Evolutionary conservation across 2,888 invertebrate species (phyloP), one percentile per base, ranked within the genome.

Genomic region (Ypsolopha scabrella): DNA sequence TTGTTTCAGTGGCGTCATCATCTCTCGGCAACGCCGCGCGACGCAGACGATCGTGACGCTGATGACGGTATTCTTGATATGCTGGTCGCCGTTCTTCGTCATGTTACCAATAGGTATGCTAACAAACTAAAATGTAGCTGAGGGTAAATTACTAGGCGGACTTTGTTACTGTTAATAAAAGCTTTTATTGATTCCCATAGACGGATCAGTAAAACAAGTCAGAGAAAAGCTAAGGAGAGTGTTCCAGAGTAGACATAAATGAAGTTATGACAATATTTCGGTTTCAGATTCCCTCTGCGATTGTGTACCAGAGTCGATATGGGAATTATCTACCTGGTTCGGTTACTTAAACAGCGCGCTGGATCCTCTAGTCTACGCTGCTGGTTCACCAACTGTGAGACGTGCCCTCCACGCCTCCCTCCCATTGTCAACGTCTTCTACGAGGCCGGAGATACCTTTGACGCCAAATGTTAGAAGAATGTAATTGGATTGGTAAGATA

Each of bases 71-170:
- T 92, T 91, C 64, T 83, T 91, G 1, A 59, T 89, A 13, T 92
- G 91, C 68, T 92, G 91, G 92, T 88, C 90, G 45, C 91, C 91
- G 0, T 92, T 92, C 72, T 92, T 92, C 75, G 73, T 91, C 52
- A 87, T 90, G 65, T 71, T 91, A 7, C 51, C 51, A 9, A 51
- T 51, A 38, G 51, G 51, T 51, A 38, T 37, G 45, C 24, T 24
- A 24, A 24, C 24, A n/a, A n/a, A n/a, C n/a, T n/a, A n/a, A n/a
- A n/a, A n/a, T n/a, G n/a, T n/a, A n/a, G n/a, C n/a, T n/a, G n/a
- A n/a, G n/a, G n/a, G n/a, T n/a, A n/a, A n/a, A n/a, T n/a, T n/a
- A n/a, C n/a, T n/a, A n/a, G n/a, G n/a, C n/a, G n/a, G n/a, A n/a
- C n/a, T n/a, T n/a, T n/a, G n/a, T n/a, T n/a, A n/a, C n/a, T n/a